These are phyloP conservation scores for Catharus bicknelli DNA, from an alignment of 2,113 vertebrate species.

Conservation along the genomic window DNA sequence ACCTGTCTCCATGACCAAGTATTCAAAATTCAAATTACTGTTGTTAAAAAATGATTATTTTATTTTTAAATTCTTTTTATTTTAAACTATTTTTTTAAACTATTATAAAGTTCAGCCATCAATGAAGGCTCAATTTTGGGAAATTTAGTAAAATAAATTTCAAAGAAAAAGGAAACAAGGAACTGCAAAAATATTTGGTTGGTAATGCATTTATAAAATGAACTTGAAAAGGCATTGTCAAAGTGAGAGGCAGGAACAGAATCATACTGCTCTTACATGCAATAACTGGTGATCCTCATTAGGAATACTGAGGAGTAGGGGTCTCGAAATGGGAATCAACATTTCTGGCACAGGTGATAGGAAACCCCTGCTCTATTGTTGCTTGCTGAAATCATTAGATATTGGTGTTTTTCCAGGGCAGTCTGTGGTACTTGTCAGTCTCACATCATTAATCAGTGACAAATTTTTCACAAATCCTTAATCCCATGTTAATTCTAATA, in stretches of 20 bases:
- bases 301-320: background rate
- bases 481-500: constrained; percentile 70
- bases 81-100: background rate
- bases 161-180: background rate
- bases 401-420: constrained; percentile 24
- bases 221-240: background rate
- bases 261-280: background rate
- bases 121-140: background rate
- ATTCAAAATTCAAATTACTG: background rate
- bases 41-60: background rate
- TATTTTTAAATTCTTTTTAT: background rate
- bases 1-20: background rate
- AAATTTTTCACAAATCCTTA: constrained; percentile 64
- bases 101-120: background rate
- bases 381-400: constrained; percentile 20
- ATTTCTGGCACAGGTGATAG: background rate
- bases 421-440: constrained; percentile 45
- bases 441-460: constrained; percentile 62
- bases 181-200: background rate
- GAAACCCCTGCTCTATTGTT: background rate
- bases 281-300: background rate
- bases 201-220: background rate
- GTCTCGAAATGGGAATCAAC: background rate
- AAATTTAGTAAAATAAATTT: background rate
- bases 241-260: background rate